Conservation (phyloP, 2,113 vertebrate species). For the Podarcis muralis region DNA sequence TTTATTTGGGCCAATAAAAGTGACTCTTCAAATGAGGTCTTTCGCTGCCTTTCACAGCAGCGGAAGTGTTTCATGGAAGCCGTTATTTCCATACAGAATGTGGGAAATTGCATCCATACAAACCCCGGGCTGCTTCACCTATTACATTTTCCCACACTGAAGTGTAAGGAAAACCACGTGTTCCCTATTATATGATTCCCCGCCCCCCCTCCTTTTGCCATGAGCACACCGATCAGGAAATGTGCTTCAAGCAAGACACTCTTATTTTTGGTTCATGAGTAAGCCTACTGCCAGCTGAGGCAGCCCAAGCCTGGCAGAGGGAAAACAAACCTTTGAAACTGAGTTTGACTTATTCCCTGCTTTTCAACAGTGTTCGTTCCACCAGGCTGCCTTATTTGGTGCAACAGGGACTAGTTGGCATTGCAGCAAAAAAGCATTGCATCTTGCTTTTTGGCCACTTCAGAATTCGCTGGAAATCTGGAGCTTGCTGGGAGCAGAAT, state of each 20-base stretch:
- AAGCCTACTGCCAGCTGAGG: background rate
- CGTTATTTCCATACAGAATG: background rate
- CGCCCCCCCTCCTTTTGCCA: background rate
- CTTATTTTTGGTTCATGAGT: background rate
- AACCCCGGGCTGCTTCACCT: background rate
- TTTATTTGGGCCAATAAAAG: background rate
- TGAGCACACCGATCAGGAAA: background rate
- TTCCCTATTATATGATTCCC: background rate
- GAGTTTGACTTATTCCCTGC: too few species aligned
- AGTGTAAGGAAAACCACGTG: background rate
- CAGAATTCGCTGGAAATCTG: background rate
- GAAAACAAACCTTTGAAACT: too few species aligned
- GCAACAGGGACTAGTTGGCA: background rate
- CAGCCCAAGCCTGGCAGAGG: too few species aligned
- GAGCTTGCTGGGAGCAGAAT: conserved; percentile 1
- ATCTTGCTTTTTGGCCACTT: background rate
- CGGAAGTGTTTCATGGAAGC: background rate
- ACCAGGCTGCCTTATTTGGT: background rate
- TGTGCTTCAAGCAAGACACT: too few species aligned
- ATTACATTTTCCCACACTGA: background rate
- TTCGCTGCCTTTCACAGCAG: background rate
- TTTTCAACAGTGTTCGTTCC: background rate
- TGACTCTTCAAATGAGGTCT: background rate
- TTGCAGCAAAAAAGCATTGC: background rate
- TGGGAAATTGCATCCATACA: background rate